phyloP scores from a whole-genome alignment of 2,797 vertebrate genomes.

The Dipus sagitta region DNA sequence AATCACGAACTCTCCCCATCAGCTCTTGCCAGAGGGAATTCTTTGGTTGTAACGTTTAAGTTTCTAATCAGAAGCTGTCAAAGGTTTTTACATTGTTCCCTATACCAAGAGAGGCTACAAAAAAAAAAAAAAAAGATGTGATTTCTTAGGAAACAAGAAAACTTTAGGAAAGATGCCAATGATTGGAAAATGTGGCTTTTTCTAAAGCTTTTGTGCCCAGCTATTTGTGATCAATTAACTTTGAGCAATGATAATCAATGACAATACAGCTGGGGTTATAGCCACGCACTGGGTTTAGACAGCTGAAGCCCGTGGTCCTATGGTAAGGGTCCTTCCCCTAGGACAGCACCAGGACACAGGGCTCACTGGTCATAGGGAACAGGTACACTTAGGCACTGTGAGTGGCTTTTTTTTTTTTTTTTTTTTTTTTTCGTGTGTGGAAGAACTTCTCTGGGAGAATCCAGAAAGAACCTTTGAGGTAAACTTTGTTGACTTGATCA shows the following conservation, averaged over 20 bases:
- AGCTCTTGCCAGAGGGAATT: not conserved
- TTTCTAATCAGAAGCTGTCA: not conserved
- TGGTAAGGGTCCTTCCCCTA: not conserved
- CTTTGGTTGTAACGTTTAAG: not conserved
- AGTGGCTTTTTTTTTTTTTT: not conserved
- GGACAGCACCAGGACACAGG: not conserved
- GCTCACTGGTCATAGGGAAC: not conserved
- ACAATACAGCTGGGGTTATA: not conserved
- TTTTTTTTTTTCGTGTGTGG: not conserved
- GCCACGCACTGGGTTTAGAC: not conserved
- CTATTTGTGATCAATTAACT: not conserved
- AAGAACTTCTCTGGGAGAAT: conserved; percentile 29
- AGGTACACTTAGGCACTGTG: fast-evolving
- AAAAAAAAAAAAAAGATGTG: not conserved
- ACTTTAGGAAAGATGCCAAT: not conserved
- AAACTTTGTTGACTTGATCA: not conserved
- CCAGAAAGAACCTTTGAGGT: not conserved
- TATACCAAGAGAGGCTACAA: not conserved
- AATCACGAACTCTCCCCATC: not conserved
- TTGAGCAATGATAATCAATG: not conserved
- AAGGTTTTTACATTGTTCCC: not conserved
- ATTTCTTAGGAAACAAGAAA: not conserved
- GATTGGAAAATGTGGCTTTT: conserved; percentile 37
- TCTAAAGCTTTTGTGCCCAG: not conserved
- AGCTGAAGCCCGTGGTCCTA: not conserved